Base-by-base conservation (phyloP, 2,888 invertebrate genomes). In the Lobophora halterata region DNA sequence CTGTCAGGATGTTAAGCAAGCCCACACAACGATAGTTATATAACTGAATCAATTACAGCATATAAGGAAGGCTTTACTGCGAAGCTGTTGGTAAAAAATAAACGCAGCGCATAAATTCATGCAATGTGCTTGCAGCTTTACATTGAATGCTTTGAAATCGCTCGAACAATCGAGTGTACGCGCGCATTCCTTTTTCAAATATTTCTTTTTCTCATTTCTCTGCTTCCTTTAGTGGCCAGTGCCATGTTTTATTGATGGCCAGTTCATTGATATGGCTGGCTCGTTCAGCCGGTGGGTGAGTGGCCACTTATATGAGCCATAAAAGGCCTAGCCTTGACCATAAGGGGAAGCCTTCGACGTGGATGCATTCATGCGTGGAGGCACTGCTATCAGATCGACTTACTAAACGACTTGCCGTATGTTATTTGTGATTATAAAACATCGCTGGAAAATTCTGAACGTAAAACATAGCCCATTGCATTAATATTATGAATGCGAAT, bases 161-260 rank as follows among this genome's bases (percentile, higher is more conserved):
- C 80, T 75, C 70, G 74, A 77, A 81, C 82, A 81, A 82, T 81
- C 74, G 77, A 70, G 71, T 69, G 74, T 82, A 47, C 46, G 46
- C 48, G 4, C 31, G 79, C 70, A 73, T 79, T 52, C 74, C 74
- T 79, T 79, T 81, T 81, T 77, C 70, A 76, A 83, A 82, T 81
- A 80, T 74, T 83, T 83, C 80, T 85, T 86, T 79, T 86, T 85
- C 81, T 82, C 77, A 73, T 81, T 80, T 79, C 79, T 73, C 75
- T 65, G 76, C 79, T 83, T 82, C 86, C 86, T 87, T 86, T 85
- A 71, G 78, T 80, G 86, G 83, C 81, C 71, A 71, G 71, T 74
- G 82, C 80, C 83, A 87, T 86, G 87, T 87, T 86, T 86, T 86
- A 87, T 87, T 86, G 86, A 87, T 86, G 79, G 79, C 65, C 76